Evolutionary conservation across 1,140 invertebrate species (phyloP).

Genomic region (Sycobia sp.): DNA sequence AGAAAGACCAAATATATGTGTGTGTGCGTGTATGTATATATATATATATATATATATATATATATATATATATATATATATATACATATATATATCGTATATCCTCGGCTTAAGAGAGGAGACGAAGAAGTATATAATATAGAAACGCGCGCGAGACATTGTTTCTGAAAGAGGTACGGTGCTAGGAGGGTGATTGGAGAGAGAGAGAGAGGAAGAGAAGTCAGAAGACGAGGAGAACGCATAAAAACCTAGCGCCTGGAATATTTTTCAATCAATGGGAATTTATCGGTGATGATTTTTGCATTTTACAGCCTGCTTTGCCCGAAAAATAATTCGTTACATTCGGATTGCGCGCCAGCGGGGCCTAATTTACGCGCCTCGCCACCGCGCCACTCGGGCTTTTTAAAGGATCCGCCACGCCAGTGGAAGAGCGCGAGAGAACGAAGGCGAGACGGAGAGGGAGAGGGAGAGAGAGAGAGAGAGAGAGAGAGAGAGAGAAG

Average conservation of each 20-base stretch:
- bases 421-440: slow-evolving; percentile 11
- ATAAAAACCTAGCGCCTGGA: slow-evolving; percentile 27
- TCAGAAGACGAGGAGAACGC: slow-evolving; percentile 2
- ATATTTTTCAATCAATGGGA: slow-evolving; percentile 36
- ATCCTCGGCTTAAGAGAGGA: neutral
- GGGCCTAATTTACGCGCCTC: no score
- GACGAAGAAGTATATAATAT: neutral
- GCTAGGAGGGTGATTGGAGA: no score
- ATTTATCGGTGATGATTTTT: slow-evolving; percentile 34
- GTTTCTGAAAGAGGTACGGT: slow-evolving; percentile 23
- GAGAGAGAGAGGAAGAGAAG: no score
- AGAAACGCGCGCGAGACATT: slow-evolving; percentile 13
- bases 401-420: no score
- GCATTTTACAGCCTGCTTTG: slow-evolving; percentile 26
- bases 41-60: no score
- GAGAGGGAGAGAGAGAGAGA: neutral
- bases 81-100: no score
- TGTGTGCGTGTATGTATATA: neutral
- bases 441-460: slow-evolving; percentile 14
- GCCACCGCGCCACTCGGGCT: no score
- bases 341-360: slow-evolving; percentile 36
- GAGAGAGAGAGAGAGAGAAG: slow-evolving; percentile 8
- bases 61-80: no score
- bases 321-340: slow-evolving; percentile 6
- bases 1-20: slow-evolving; percentile 14